Evolutionary conservation across 2,888 invertebrate species (phyloP).

Genomic region (Tineola bisselliella): DNA sequence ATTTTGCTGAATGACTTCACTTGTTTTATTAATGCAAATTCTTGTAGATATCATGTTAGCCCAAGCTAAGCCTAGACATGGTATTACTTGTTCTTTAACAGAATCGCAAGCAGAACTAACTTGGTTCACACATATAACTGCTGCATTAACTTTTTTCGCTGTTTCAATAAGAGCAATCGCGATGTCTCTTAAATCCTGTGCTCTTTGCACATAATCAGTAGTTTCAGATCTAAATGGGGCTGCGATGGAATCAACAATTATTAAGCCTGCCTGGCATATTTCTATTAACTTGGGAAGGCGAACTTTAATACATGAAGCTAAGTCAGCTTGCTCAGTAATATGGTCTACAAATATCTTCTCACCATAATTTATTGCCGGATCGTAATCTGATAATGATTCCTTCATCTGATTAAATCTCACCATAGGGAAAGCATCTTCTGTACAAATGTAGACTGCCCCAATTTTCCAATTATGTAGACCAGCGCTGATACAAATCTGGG

Average conservation of each 20-base stretch:
- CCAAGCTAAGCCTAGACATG: constrained; percentile 56
- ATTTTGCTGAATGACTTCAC: constrained; percentile 17
- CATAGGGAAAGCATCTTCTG: constrained; percentile 74
- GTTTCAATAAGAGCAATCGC: constrained; percentile 34
- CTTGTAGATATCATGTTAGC: constrained; percentile 55
- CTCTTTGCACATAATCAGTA: constrained; percentile 49
- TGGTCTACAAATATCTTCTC: constrained; percentile 52
- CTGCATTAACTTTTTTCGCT: constrained; percentile 40
- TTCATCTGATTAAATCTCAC: constrained; percentile 52
- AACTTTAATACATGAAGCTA: constrained; percentile 44
- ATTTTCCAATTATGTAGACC: constrained; percentile 71
- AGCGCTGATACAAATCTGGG: constrained; percentile 80
- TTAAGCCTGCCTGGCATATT: constrained; percentile 30
- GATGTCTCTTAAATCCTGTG: constrained; percentile 52
- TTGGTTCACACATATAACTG: constrained; percentile 54
- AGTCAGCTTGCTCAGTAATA: constrained; percentile 45
- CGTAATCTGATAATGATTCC: constrained; percentile 23
- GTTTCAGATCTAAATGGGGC: constrained; percentile 53
- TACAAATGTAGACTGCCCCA: constrained; percentile 76
- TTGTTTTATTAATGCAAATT: constrained; percentile 31
- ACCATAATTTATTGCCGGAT: constrained; percentile 29
- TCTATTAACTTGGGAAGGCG: constrained; percentile 41
- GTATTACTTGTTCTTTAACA: constrained; percentile 29
- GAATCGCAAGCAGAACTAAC: constrained; percentile 33
- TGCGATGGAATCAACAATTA: constrained; percentile 55